Conservation (phyloP, 1,140 invertebrate genomes). For the Glossosoma conforme region DNA sequence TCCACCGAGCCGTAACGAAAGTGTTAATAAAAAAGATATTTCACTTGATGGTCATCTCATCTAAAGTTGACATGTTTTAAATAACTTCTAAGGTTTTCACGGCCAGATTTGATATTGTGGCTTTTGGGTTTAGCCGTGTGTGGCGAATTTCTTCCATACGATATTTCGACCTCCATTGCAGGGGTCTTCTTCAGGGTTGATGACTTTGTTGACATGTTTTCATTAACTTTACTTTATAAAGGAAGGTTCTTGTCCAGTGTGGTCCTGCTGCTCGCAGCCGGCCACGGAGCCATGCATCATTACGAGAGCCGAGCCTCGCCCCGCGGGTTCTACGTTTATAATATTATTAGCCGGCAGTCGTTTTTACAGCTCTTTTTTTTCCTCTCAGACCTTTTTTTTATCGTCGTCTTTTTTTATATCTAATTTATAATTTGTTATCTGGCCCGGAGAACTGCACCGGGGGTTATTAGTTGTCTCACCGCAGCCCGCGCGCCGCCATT, state of each 20-base stretch:
- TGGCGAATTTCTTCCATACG: no score
- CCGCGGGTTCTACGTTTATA: slow-evolving; percentile 26
- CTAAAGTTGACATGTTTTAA: no score
- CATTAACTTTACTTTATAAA: no score
- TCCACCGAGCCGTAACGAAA: no score
- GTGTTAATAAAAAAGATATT: background rate
- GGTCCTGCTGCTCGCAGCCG: background rate
- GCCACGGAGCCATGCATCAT: background rate
- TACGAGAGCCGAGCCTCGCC: slow-evolving; percentile 7
- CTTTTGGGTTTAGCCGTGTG: no score
- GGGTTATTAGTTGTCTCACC: slow-evolving; percentile 25
- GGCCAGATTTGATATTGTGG: no score
- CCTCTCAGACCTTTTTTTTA: slow-evolving; percentile 15
- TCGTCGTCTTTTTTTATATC: slow-evolving; percentile 28
- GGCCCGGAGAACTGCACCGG: slow-evolving; percentile 5
- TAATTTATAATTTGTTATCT: slow-evolving; percentile 30
- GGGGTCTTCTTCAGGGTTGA: no score
- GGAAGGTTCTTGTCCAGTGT: no score
- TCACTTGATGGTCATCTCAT: no score
- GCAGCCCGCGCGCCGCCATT: slow-evolving; percentile 4
- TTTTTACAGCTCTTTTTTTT: slow-evolving; percentile 22
- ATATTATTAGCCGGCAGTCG: slow-evolving; percentile 30
- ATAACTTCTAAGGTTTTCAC: no score
- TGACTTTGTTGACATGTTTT: no score
- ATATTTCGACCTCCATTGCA: no score